Base-by-base conservation (phyloP, 2,113 vertebrate genomes). In the Zapus hudsonius region DNA sequence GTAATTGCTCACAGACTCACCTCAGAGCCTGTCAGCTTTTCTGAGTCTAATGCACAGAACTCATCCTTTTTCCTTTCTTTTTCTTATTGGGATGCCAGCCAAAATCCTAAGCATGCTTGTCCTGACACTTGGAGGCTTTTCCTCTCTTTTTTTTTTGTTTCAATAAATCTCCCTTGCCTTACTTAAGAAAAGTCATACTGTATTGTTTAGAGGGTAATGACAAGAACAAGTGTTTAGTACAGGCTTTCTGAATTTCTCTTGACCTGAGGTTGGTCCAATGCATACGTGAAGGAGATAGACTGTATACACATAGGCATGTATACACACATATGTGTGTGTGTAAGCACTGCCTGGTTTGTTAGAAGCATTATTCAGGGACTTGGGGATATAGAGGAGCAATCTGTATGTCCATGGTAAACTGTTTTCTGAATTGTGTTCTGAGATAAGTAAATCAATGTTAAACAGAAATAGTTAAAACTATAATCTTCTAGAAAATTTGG, bases 401-500 rank as follows among this genome's bases (percentile, higher is more conserved):
- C 22, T 67, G 11, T 10, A 86, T 61, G 80, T 61, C 19, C 22
- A 44, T 5, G 1, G 7, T 40, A 52, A 93, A 70, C 19, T 47
- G 72, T 75, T 93, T 94, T 79, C 40, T 52, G 5, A 89, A 33
- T 75, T 72, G 67, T 36, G 16, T 84, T 78, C 59, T 36, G 27
- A 27, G n/a, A 36, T 33, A 36, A 40, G 10, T 38, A 85, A 72
- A 64, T 10, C 20, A 69, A 92, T 93, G 40, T 0, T 55, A 94
- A 88, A 11, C 42, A 29, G 78, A 4, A 75, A 57, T 66, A 74
- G 72, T 90, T 73, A 64, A 73, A 90, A 44, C 13, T 82, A n/a
- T n/a, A 27, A 40, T 27, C 11, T 27, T 40, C 3, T 42, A 33
- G 17, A 78, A 81, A 36, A 88, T 29, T 42, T 64, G 27, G 23